A percentile compares a stretch with the other conserved stretches of the same genome.
Evolutionary conservation across 2,797 vertebrate genomes (phyloP).

Genomic region (Pristis pectinata): DNA sequence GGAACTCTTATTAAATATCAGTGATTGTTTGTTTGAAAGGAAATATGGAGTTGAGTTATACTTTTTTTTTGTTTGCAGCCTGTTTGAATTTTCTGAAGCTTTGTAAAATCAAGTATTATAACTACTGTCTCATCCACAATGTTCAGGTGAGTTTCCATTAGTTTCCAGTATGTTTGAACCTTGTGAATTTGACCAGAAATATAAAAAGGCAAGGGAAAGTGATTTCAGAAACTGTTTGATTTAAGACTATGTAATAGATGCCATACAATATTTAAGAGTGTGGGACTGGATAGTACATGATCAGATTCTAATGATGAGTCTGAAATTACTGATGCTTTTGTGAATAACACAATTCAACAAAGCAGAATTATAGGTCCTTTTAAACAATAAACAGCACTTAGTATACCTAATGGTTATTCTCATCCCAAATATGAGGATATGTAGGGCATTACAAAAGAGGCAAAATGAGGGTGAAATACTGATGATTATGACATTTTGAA

Average conservation of each 20-base stretch:
- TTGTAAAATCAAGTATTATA: slow-evolving; percentile 96
- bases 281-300: too few relatives aligned
- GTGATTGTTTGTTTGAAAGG: not conserved
- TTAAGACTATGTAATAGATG: not conserved
- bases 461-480: not conserved
- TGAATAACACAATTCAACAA: not conserved
- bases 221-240: not conserved
- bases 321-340: not conserved
- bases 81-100: slow-evolving; percentile 91
- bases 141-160: slow-evolving; percentile 73
- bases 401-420: not conserved
- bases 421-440: not conserved
- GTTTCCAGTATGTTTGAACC: not conserved
- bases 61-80: slow-evolving; percentile 59
- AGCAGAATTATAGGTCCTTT: not conserved
- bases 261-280: not conserved
- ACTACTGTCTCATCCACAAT: slow-evolving; percentile 92
- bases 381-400: not conserved
- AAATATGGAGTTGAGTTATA: not conserved
- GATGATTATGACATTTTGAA: not conserved
- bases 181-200: not conserved
- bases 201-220: not conserved
- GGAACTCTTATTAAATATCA: not conserved
- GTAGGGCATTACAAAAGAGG: too few relatives aligned
- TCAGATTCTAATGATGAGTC: not conserved